A percentile compares a stretch with the other conserved stretches of the same genome.
These are phyloP conservation scores for Cristatella mucedo DNA, from an alignment of 2,888 invertebrate species.

Conservation along the genomic window DNA sequence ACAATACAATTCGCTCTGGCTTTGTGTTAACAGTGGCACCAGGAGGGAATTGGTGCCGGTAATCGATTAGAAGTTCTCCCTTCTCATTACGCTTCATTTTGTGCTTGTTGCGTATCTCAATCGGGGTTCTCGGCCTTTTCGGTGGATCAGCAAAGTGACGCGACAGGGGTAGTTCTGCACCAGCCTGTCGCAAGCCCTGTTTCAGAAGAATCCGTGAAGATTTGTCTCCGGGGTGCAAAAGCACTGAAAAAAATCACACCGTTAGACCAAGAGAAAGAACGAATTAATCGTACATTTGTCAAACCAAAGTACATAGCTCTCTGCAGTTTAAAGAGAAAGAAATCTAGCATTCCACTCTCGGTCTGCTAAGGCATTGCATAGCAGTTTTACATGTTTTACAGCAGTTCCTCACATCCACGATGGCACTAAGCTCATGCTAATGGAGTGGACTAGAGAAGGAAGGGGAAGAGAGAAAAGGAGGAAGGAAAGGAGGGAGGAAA, in stretches of 20 bases:
- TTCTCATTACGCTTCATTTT: conserved; percentile 20
- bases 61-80: conserved; percentile 20
- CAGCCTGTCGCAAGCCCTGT: conserved; percentile 1
- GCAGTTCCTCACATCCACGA: no score
- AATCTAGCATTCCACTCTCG: no score
- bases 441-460: no score
- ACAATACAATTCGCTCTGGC: conserved; percentile 21
- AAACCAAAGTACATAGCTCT: no score
- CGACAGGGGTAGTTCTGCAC: conserved; percentile 16
- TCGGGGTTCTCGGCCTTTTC: conserved; percentile 18
- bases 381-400: no score
- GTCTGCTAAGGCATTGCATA: no score
- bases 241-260: conserved; percentile 17
- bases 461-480: no score
- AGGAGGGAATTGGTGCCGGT: conserved; percentile 20
- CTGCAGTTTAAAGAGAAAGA: no score
- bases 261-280: no score
- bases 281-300: no score
- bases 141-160: conserved; percentile 20
- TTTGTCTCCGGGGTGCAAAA: conserved; percentile 26
- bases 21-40: conserved; percentile 15
- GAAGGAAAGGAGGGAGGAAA: neutral
- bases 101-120: conserved; percentile 21
- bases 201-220: conserved; percentile 2
- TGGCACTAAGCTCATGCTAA: no score